Conservation (phyloP, 2,113 vertebrate species). For the Melanerpes formicivorus region DNA sequence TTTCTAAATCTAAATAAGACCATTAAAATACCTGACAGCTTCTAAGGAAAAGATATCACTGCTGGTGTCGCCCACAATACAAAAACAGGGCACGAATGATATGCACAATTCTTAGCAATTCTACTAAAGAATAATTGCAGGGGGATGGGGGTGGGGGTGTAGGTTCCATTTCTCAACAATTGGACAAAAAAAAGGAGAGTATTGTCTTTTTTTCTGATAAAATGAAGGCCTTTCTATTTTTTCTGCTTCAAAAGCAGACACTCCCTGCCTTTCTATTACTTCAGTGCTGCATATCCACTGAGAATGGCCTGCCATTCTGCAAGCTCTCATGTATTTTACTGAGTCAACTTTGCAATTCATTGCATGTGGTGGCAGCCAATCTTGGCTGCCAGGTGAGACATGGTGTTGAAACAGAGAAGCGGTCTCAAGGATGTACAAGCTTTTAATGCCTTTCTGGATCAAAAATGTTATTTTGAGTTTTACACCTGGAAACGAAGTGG, state of each 20-base stretch:
- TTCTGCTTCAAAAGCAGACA: conserved; percentile 7
- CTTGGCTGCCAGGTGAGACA: conserved; percentile 56
- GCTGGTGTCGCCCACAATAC: not conserved
- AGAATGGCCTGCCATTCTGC: conserved; percentile 12
- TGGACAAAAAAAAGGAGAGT: not conserved
- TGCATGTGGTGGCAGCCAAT: conserved; percentile 45
- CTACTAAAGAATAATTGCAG: not conserved
- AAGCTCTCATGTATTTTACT: conserved; percentile 16
- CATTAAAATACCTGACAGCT: not conserved
- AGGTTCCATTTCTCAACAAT: not conserved
- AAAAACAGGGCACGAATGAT: not conserved
- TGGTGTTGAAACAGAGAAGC: conserved; percentile 36
- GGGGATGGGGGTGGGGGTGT: not conserved
- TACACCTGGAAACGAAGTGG: conserved; percentile 38
- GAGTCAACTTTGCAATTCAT: conserved; percentile 39
- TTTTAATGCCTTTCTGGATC: conserved; percentile 36
- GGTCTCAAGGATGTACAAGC: conserved; percentile 8
- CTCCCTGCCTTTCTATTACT: not conserved
- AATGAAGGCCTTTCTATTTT: not conserved
- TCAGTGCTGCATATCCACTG: not conserved
- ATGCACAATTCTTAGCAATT: not conserved
- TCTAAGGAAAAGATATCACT: not conserved
- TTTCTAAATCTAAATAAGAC: not conserved
- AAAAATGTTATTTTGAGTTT: conserved; percentile 48
- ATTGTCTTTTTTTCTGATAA: not conserved